Evolutionary conservation across 2,113 vertebrate species (phyloP).

Genomic region (Tachysurus vachellii): DNA sequence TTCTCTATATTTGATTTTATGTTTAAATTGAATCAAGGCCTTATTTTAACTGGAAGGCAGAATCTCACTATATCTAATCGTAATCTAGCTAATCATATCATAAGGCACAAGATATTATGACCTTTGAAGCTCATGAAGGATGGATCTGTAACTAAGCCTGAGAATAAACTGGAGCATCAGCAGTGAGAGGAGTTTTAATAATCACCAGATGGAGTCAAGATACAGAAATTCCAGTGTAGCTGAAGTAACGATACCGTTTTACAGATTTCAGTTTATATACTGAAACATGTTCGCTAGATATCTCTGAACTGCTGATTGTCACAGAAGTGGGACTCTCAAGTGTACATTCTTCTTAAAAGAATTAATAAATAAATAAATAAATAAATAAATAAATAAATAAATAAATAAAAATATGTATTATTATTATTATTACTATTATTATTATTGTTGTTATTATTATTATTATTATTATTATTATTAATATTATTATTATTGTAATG

Average conservation of each 20-base stretch:
- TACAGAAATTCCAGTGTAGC: constrained; percentile 8
- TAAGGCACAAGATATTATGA: constrained; percentile 11
- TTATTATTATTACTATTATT: neutral
- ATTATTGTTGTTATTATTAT: neutral
- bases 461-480: too few species aligned
- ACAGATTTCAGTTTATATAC: neutral
- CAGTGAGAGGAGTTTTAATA: constrained; percentile 21
- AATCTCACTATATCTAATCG: constrained; percentile 6
- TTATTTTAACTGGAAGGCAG: constrained; percentile 22
- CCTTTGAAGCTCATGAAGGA: constrained; percentile 34
- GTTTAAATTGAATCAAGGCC: constrained; percentile 11
- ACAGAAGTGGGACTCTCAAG: neutral
- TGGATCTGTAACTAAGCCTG: constrained; percentile 39
- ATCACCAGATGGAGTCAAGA: constrained; percentile 46
- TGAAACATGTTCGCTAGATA: neutral
- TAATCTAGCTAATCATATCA: constrained; percentile 1
- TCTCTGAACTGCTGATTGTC: neutral
- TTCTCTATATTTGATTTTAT: neutral
- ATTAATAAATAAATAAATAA: too few species aligned
- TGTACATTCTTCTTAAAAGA: neutral
- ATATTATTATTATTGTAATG: too few species aligned
- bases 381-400: too few species aligned
- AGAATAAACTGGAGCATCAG: constrained; percentile 40
- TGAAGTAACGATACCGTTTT: constrained; percentile 33
- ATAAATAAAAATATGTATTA: neutral